Base-by-base conservation (phyloP, 1,140 invertebrate genomes). In the Diorhabda carinulata region DNA sequence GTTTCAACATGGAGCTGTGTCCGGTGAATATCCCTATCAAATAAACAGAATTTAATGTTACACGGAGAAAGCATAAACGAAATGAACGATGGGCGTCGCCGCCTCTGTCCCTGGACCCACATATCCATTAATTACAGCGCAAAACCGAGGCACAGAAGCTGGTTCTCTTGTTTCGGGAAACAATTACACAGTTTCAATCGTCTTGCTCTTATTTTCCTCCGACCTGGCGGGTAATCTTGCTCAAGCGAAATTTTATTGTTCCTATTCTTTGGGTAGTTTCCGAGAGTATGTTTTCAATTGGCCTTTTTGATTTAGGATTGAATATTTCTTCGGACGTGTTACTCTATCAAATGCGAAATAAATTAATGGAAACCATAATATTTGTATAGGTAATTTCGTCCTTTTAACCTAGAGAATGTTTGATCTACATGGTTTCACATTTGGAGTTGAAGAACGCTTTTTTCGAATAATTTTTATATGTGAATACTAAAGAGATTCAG, bases 101-200 rank as follows among this genome's bases (percentile, higher is more conserved):
- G 47, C n/a, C 47, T n/a, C 47, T 52, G 47, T n/a, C n/a, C 47
- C 45, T n/a, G 47, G 47, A 52, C 47, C 47, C 47, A 52, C 47
- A 52, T n/a, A 52, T 52, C 47, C 47, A 52, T 52, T 52, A 52
- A 52, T 52, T 52, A 52, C 47, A 52, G 47, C n/a, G 47, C 6
- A 52, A 52, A 52, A 52, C 47, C 47, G n/a, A 8, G 6, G 47
- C 47, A 52, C 47, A 52, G 47, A 52, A 52, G 47, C 47, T 52
- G 47, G 47, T n/a, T 52, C 47, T 52, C 47, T 52, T 52, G 47
- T 52, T 52, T 52, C 47, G 47, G 47, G 47, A 52, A 52, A 52
- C 47, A 52, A 52, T 52, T 52, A 52, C 47, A 52, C 47, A 52
- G 47, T 52, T 52, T 52, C 47, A n/a, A 52, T n/a, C 47, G 47